Conservation (phyloP, 2,797 vertebrate species). For the Pempheris klunzingeri region DNA sequence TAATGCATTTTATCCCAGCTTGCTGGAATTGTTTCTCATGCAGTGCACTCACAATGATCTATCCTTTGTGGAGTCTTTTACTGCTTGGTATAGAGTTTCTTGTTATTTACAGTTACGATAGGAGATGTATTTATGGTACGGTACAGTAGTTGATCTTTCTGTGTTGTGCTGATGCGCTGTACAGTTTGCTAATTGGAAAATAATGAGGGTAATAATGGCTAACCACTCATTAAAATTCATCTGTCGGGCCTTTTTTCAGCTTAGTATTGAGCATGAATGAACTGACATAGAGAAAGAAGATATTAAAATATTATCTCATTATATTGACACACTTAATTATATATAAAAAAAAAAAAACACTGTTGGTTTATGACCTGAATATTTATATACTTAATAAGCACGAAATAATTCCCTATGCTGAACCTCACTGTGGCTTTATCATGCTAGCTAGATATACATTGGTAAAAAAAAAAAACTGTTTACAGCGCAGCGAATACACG, state of each 20-base stretch:
- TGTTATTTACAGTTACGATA: slow-evolving; percentile 77
- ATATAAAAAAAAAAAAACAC: slow-evolving; percentile 59
- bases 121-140: slow-evolving; percentile 65
- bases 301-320: slow-evolving; percentile 75
- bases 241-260: slow-evolving; percentile 61
- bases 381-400: slow-evolving; percentile 58
- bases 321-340: slow-evolving; percentile 73
- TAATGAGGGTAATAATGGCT: slow-evolving; percentile 83
- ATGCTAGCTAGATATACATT: slow-evolving; percentile 35
- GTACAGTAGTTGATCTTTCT: slow-evolving; percentile 61
- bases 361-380: slow-evolving; percentile 59
- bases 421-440: slow-evolving; percentile 30
- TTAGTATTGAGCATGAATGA: slow-evolving; percentile 55
- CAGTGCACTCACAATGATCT: slow-evolving; percentile 53
- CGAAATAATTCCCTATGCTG: slow-evolving; percentile 50
- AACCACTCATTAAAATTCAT: slow-evolving; percentile 82
- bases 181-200: slow-evolving; percentile 84
- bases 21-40: slow-evolving; percentile 55
- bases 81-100: slow-evolving; percentile 61
- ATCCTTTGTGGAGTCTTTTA: slow-evolving; percentile 59
- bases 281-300: slow-evolving; percentile 57
- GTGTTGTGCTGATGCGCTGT: slow-evolving; percentile 66
- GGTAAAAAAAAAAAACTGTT: slow-evolving; percentile 30
- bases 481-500: slow-evolving; percentile 2
- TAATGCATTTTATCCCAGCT: slow-evolving; percentile 56